Evolutionary conservation across 2,888 invertebrate genomes (phyloP).

Genomic region (Elegia similella): DNA sequence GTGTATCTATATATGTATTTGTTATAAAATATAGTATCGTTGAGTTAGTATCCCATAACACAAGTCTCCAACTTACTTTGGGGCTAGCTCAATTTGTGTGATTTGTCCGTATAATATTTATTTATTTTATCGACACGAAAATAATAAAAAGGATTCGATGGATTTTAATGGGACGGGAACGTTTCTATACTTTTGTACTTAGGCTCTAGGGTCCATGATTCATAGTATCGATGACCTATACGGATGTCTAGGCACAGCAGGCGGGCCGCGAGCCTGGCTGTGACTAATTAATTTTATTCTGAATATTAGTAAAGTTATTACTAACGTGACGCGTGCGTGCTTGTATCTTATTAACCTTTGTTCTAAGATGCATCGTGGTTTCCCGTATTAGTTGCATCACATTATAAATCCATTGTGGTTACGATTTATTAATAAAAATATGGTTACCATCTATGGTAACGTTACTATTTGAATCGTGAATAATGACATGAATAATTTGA

Average conservation of each 20-base stretch:
- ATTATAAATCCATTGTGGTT: neutral
- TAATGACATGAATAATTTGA: no score
- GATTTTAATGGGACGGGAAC: neutral
- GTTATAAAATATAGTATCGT: no score
- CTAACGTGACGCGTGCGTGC: neutral
- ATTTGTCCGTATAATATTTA: no score
- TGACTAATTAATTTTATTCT: constrained; percentile 13
- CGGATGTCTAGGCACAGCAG: neutral
- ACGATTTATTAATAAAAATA: neutral
- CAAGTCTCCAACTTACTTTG: no score
- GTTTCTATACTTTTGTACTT: neutral
- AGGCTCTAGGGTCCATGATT: neutral
- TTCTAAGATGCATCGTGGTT: neutral
- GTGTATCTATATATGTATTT: no score
- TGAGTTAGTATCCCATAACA: no score
- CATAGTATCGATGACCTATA: neutral
- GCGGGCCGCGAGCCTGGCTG: neutral
- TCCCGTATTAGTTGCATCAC: neutral
- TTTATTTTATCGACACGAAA: no score
- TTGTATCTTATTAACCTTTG: constrained; percentile 1
- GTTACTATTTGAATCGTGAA: no score
- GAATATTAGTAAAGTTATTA: constrained; percentile 5
- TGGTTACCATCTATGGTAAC: no score
- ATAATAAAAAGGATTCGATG: no score
- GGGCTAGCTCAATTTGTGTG: no score